These are phyloP conservation scores for Ypsolopha scabrella DNA, from an alignment of 2,888 invertebrate genomes.

Conservation along the genomic window DNA sequence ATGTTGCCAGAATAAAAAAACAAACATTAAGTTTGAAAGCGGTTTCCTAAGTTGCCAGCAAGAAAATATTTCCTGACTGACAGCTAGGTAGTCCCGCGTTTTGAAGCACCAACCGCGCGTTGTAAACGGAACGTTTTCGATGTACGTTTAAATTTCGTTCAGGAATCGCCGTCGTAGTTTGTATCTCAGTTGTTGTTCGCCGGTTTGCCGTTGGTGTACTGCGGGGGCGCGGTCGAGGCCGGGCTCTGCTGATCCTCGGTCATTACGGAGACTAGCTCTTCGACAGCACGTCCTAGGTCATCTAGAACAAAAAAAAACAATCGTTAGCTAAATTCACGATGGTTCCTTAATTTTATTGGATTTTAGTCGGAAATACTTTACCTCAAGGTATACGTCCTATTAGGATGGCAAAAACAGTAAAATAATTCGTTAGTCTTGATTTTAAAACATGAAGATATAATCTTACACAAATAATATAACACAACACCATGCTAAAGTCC, in stretches of 20 bases:
- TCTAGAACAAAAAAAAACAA: constrained; percentile 60
- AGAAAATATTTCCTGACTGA: constrained; percentile 12
- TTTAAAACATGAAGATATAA: constrained; percentile 42
- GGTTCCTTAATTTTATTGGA: background rate
- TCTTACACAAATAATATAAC: too few species aligned
- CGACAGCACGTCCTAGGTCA: constrained; percentile 89
- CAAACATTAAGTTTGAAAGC: constrained; percentile 8
- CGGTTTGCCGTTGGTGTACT: constrained; percentile 62
- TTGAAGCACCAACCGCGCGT: constrained; percentile 29
- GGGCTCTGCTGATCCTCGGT: constrained; percentile 73
- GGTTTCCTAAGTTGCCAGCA: constrained; percentile 7
- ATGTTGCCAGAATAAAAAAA: constrained; percentile 46
- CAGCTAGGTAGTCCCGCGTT: constrained; percentile 14
- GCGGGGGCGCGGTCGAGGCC: constrained; percentile 43
- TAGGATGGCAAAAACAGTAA: constrained; percentile 33
- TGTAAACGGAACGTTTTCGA: constrained; percentile 3
- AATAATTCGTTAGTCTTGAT: constrained; percentile 13
- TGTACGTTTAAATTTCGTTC: background rate
- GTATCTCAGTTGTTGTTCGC: constrained; percentile 30
- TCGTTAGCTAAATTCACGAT: background rate
- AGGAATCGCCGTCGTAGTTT: background rate
- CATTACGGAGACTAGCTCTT: constrained; percentile 91
- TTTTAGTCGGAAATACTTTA: constrained; percentile 20
- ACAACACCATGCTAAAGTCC: constrained; percentile 8
- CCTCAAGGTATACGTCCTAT: constrained; percentile 66